Evolutionary conservation across 2,888 invertebrate genomes (phyloP).

Genomic region (Plagodis dolabraria): DNA sequence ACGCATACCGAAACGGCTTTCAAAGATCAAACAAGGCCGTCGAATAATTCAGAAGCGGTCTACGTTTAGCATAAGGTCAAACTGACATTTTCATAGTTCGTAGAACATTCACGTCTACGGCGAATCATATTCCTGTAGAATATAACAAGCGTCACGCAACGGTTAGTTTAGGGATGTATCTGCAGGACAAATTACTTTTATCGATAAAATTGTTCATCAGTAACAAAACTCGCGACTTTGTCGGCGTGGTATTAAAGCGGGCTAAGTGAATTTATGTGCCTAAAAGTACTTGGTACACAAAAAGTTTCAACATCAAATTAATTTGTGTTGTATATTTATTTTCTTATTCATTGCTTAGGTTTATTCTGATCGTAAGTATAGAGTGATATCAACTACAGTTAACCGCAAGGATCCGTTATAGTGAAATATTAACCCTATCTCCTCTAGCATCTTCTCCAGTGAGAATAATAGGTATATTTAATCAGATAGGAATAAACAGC

Average conservation of each 20-base stretch:
- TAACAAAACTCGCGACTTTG: neutral
- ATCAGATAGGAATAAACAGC: no score
- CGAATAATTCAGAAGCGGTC: constrained; percentile 66
- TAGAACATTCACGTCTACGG: constrained; percentile 66
- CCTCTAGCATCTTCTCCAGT: no score
- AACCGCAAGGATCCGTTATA: no score
- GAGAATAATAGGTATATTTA: no score
- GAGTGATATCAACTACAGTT: no score
- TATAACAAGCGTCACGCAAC: constrained; percentile 65
- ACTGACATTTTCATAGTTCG: constrained; percentile 70
- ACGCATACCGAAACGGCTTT: constrained; percentile 70
- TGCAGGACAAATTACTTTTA: neutral
- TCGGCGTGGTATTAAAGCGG: neutral
- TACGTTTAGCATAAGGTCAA: constrained; percentile 81
- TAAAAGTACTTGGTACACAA: no score
- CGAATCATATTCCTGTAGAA: constrained; percentile 49
- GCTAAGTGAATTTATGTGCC: neutral
- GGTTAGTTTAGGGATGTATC: constrained; percentile 51
- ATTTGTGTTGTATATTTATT: no score
- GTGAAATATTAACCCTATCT: no score
- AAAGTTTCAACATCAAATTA: no score
- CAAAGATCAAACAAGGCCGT: constrained; percentile 74
- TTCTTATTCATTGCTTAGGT: no score
- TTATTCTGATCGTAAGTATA: no score
- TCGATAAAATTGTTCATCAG: neutral